Percentiles rank a stretch among this genome's conserved stretches.
These are phyloP conservation scores for Notodonta dromedarius DNA, from an alignment of 2,888 invertebrate genomes.

Conservation along the genomic window DNA sequence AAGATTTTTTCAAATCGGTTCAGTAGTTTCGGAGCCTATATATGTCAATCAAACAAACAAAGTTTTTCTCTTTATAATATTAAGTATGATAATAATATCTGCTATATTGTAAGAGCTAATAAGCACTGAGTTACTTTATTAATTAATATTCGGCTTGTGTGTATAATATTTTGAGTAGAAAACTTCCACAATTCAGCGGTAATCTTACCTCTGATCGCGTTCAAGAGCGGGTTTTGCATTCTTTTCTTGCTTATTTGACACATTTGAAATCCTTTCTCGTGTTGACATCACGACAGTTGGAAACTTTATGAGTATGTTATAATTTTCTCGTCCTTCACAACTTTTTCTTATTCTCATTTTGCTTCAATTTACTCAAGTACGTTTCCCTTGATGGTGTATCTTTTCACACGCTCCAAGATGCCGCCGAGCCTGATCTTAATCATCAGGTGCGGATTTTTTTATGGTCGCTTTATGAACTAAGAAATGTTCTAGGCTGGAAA, in stretches of 20 bases:
- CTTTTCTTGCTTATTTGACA: background rate
- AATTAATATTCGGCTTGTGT: background rate
- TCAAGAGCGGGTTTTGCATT: background rate
- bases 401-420: constrained; percentile 66
- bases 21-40: too few species aligned
- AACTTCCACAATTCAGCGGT: background rate
- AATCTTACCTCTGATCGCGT: background rate
- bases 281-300: background rate
- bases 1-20: too few species aligned
- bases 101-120: background rate
- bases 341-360: constrained; percentile 34
- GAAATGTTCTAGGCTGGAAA: constrained; percentile 52
- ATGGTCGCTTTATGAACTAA: constrained; percentile 57
- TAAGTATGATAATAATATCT: background rate
- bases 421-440: constrained; percentile 57
- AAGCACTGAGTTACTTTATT: background rate
- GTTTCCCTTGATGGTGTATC: constrained; percentile 59
- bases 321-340: constrained; percentile 35
- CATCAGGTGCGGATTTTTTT: constrained; percentile 60
- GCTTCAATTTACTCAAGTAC: constrained; percentile 48
- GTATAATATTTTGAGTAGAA: background rate
- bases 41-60: too few species aligned
- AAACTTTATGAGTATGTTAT: constrained; percentile 2
- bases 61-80: too few species aligned
- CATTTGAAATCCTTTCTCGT: background rate